These are phyloP conservation scores for Sebastes flavidus DNA, from an alignment of 2,797 vertebrate species.

Conservation along the genomic window DNA sequence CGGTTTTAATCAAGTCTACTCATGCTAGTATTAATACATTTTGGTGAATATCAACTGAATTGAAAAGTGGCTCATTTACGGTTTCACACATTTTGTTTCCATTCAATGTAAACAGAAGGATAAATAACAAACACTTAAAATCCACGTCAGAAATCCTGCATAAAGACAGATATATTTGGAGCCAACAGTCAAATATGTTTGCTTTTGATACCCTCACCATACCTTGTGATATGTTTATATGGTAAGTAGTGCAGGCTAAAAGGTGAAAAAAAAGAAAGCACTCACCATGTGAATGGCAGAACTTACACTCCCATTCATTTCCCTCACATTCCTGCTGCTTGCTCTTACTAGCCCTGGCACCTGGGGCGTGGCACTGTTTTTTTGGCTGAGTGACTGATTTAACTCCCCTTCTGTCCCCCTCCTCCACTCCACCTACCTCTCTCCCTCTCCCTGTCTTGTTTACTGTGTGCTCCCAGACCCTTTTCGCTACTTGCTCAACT, in stretches of 20 bases:
- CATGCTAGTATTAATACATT: neutral
- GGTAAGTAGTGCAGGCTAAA: conserved; percentile 48
- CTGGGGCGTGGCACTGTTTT: conserved; percentile 80
- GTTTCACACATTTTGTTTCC: neutral
- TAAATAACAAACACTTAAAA: conserved; percentile 1
- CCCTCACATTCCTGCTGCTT: conserved; percentile 81
- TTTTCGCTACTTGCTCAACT: conserved; percentile 68
- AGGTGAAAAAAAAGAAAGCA: conserved; percentile 70
- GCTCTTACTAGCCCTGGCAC: conserved; percentile 81
- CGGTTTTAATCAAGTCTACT: conserved; percentile 14
- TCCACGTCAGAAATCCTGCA: conserved; percentile 2
- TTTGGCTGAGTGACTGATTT: conserved; percentile 76
- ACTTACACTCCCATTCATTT: conserved; percentile 83
- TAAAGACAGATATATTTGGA: conserved; percentile 7
- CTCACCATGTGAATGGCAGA: conserved; percentile 81
- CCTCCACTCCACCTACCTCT: conserved; percentile 61
- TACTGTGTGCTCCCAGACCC: conserved; percentile 66
- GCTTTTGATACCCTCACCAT: conserved; percentile 16
- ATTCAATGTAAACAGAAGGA: conserved; percentile 2
- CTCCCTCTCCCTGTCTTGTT: conserved; percentile 61
- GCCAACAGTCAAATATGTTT: conserved; percentile 3
- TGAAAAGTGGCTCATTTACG: neutral
- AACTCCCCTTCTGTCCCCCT: conserved; percentile 67
- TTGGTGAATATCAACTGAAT: neutral
- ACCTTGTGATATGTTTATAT: conserved; percentile 44